Conservation (phyloP, 2,113 vertebrate genomes). For the Cinclus cinclus region DNA sequence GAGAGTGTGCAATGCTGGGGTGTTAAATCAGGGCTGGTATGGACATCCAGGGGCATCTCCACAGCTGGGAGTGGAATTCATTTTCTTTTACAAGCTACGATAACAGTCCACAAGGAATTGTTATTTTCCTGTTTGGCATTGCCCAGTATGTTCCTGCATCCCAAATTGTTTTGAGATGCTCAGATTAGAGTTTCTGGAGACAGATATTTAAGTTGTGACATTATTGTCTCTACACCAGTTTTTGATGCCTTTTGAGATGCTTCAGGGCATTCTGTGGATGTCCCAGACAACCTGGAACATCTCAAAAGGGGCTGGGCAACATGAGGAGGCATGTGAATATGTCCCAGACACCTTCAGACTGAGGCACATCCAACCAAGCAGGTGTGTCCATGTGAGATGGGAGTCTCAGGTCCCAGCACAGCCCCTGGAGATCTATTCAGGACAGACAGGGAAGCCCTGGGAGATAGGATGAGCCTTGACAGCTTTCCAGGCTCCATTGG, state of each 20-base stretch:
- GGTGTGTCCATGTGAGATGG: not conserved
- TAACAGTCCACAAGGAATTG: not conserved
- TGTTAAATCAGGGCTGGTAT: not conserved
- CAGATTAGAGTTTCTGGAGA: not conserved
- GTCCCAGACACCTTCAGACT: not conserved
- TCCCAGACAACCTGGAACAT: not conserved
- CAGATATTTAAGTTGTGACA: not conserved
- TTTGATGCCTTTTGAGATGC: not conserved
- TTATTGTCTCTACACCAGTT: accelerated
- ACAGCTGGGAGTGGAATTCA: not conserved
- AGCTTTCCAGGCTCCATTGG: not conserved
- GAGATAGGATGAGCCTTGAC: not conserved
- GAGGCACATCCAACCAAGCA: not conserved
- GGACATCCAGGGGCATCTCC: not conserved
- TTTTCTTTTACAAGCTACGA: not conserved
- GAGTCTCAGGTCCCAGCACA: not conserved
- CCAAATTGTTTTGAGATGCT: not conserved
- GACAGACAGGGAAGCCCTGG: not conserved
- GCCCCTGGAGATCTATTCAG: not conserved
- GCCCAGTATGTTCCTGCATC: not conserved
- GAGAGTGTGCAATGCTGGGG: not conserved
- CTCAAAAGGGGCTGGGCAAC: not conserved
- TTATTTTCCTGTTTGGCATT: not conserved
- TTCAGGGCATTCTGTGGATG: not conserved
- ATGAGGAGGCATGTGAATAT: not conserved